These are phyloP conservation scores for human (Homo sapiens) DNA, from an alignment of 2,113 vertebrate species.

Conservation along the genomic window DNA sequence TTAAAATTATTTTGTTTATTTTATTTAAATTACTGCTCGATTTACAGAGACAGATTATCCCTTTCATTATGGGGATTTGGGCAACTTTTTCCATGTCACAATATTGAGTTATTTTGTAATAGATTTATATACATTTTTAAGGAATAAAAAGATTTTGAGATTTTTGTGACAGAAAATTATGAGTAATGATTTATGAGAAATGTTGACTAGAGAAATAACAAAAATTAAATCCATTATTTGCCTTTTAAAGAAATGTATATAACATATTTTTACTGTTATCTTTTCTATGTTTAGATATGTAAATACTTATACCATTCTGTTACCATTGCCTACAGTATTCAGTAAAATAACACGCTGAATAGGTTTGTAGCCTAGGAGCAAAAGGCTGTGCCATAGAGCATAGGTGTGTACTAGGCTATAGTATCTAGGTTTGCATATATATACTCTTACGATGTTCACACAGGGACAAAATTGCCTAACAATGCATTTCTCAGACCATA, in stretches of 20 bases:
- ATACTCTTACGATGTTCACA: neutral
- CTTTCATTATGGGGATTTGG: neutral
- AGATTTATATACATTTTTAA: neutral
- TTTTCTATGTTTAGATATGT: neutral
- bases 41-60: neutral
- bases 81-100: neutral
- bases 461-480: neutral
- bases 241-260: neutral
- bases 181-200: neutral
- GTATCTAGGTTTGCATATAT: neutral
- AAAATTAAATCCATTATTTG: neutral
- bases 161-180: neutral
- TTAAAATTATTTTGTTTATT: neutral
- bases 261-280: neutral
- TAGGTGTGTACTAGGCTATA: neutral
- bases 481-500: neutral
- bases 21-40: slow-evolving; percentile 1
- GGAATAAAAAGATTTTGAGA: neutral
- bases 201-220: neutral
- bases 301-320: neutral
- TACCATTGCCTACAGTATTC: neutral
- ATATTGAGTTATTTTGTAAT: neutral
- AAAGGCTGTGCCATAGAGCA: neutral
- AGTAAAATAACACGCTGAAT: neutral
- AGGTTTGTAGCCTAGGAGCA: neutral